These are phyloP conservation scores for Pipistrellus pipistrellus DNA, from an alignment of 2,797 vertebrate genomes.

Conservation along the genomic window DNA sequence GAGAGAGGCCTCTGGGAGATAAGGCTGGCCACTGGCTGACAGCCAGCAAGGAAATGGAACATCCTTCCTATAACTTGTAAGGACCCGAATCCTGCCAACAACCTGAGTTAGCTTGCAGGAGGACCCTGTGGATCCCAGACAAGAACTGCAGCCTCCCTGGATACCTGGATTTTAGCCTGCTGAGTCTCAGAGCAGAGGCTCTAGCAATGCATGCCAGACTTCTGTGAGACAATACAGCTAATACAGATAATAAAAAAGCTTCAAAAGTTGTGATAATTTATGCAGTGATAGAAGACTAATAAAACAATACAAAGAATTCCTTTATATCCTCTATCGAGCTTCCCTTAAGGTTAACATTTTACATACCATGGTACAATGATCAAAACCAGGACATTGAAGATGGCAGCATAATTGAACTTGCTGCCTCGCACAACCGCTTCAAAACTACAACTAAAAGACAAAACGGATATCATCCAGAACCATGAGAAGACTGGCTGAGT, in stretches of 20 bases:
- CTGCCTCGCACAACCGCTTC: too few relatives aligned
- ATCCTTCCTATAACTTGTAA: neutral
- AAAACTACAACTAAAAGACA: too few relatives aligned
- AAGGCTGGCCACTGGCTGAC: neutral
- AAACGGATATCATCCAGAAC: too few relatives aligned
- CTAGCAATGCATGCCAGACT: neutral
- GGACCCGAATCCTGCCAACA: neutral
- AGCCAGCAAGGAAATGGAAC: neutral
- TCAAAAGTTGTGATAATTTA: slow-evolving; percentile 11
- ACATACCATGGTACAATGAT: too few relatives aligned
- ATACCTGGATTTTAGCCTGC: neutral
- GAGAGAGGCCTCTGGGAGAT: neutral
- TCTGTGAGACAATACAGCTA: neutral
- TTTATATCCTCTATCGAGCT: neutral
- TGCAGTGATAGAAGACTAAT: neutral
- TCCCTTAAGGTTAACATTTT: neutral
- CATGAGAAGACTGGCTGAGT: too few relatives aligned
- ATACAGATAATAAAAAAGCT: neutral
- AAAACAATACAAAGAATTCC: neutral
- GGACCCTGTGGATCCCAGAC: neutral
- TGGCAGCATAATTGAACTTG: too few relatives aligned
- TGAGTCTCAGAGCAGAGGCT: neutral
- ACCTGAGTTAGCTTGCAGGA: neutral
- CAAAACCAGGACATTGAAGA: too few relatives aligned
- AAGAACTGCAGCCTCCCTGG: neutral